phyloP scores from a whole-genome alignment of 2,888 invertebrate genomes.

The Galeopsomyia nigrocyanea region DNA sequence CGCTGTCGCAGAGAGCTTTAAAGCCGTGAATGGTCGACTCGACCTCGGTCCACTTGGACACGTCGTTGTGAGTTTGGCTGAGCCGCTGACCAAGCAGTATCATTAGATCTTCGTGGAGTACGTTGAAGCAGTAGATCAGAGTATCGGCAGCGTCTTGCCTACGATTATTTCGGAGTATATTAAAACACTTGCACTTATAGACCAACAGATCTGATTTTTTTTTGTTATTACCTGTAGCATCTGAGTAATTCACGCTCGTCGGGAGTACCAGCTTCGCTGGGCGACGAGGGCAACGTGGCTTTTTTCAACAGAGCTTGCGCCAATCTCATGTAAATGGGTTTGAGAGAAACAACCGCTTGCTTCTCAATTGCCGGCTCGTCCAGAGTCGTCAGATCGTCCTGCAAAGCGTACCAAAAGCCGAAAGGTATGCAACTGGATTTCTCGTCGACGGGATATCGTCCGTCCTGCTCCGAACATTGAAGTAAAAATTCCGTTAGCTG shows the following conservation, averaged over 20 bases:
- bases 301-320: slow-evolving; percentile 84
- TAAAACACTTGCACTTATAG: neutral
- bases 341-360: slow-evolving; percentile 67
- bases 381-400: slow-evolving; percentile 72
- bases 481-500: slow-evolving; percentile 81
- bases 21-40: slow-evolving; percentile 71
- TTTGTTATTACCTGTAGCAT: slow-evolving; percentile 49
- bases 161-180: slow-evolving; percentile 68
- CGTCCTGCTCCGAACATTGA: slow-evolving; percentile 84
- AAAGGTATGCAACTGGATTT: slow-evolving; percentile 87
- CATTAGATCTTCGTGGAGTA: slow-evolving; percentile 82
- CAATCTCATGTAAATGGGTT: slow-evolving; percentile 84
- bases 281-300: slow-evolving; percentile 77
- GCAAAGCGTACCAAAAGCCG: slow-evolving; percentile 93
- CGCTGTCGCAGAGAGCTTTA: slow-evolving; percentile 71
- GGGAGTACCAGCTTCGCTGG: slow-evolving; percentile 65
- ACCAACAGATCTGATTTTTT: neutral
- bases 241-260: slow-evolving; percentile 90
- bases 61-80: slow-evolving; percentile 71
- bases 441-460: slow-evolving; percentile 90
- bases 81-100: slow-evolving; percentile 78
- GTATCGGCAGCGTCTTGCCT: slow-evolving; percentile 89
- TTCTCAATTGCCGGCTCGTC: slow-evolving; percentile 58
- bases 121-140: slow-evolving; percentile 88
- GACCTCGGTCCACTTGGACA: slow-evolving; percentile 72